A percentile compares a stretch with the other conserved stretches of the same genome.
Conservation (phyloP, 2,797 vertebrate species). For the Moxostoma hubbsi region DNA sequence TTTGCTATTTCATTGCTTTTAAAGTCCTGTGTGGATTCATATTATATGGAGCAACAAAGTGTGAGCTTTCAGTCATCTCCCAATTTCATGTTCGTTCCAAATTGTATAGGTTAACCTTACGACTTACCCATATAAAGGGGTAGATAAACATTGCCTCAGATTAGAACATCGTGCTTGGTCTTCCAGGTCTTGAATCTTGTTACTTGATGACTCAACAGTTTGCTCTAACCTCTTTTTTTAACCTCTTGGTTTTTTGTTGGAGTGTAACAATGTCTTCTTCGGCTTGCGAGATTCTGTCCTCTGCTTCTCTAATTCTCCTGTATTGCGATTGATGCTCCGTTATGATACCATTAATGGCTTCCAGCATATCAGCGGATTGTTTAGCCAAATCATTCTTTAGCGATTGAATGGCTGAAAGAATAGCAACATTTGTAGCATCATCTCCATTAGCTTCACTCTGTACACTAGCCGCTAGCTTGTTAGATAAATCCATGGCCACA, state of each 20-base stretch:
- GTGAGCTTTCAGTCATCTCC: too few relatives aligned
- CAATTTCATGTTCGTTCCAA: too few relatives aligned
- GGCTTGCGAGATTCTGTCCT: slow-evolving; percentile 1
- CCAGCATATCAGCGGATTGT: background rate
- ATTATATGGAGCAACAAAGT: too few relatives aligned
- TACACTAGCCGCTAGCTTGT: background rate
- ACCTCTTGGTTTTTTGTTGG: background rate
- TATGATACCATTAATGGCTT: background rate
- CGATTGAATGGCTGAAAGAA: background rate
- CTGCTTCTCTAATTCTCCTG: background rate
- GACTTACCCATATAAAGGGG: too few relatives aligned
- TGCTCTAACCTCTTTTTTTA: background rate
- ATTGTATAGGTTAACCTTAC: too few relatives aligned
- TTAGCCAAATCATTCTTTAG: background rate
- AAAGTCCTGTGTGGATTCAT: too few relatives aligned
- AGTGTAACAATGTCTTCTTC: background rate
- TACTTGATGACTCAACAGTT: background rate
- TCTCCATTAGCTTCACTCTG: background rate
- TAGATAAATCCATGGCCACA: too few relatives aligned
- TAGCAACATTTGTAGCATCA: background rate
- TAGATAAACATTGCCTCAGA: background rate
- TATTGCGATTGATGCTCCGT: background rate
- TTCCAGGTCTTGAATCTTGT: background rate
- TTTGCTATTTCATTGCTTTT: too few relatives aligned
- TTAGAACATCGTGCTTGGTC: background rate